phyloP scores from a whole-genome alignment of 2,113 vertebrate species.

The Symphodus melops region DNA sequence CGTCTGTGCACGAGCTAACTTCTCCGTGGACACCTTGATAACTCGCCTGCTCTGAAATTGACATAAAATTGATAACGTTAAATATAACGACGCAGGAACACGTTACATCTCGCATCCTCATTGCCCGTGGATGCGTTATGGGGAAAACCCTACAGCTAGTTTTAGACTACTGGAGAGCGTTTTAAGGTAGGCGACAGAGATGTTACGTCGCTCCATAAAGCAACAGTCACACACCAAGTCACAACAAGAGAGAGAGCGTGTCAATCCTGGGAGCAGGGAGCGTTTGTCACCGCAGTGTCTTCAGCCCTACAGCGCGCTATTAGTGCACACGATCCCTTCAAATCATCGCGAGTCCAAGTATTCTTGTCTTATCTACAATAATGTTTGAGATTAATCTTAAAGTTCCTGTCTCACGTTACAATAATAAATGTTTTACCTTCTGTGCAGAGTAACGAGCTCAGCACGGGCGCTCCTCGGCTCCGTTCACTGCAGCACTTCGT shows the following conservation, averaged over 20 bases:
- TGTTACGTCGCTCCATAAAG: background rate
- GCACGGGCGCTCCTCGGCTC: slow-evolving; percentile 17
- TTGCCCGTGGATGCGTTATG: background rate
- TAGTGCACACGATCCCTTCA: background rate
- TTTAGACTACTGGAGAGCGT: background rate
- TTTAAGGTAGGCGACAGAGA: background rate
- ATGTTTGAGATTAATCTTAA: background rate
- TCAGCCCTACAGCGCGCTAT: slow-evolving; percentile 1
- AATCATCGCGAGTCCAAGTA: background rate
- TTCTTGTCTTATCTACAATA: too few species aligned
- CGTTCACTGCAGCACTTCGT: slow-evolving; percentile 44
- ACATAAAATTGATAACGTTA: background rate
- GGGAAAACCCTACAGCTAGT: background rate
- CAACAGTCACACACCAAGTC: slow-evolving; percentile 13
- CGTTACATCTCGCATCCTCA: background rate
- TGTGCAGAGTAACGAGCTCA: background rate
- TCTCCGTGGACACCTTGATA: background rate
- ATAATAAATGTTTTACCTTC: slow-evolving; percentile 41
- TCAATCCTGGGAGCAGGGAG: slow-evolving; percentile 47
- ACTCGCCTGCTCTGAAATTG: slow-evolving; percentile 39
- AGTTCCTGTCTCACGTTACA: background rate
- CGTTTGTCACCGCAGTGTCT: slow-evolving; percentile 63
- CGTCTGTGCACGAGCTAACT: background rate
- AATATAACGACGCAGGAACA: background rate
- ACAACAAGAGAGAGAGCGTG: background rate